Evolutionary conservation across 2,113 vertebrate species (phyloP), one percentile per base, ranked within the genome.

Genomic region (Paramormyrops kingsleyae): DNA sequence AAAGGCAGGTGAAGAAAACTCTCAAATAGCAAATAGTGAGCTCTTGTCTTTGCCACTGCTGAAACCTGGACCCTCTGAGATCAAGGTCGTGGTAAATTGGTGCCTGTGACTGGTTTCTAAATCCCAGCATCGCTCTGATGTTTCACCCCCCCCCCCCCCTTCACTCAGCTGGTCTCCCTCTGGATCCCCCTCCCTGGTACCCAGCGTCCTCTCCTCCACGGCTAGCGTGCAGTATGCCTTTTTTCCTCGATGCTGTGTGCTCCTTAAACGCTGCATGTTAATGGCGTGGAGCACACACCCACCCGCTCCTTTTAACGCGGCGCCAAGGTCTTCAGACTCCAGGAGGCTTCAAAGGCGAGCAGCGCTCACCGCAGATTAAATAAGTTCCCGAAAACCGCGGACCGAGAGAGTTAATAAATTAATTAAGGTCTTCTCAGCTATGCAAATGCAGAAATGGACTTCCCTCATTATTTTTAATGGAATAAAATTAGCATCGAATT

Each of bases 401-500:
- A 74, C 44, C 13, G 87, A 9, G 27, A 42, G 70, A 77, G 74
- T 80, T 90, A 88, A 92, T 91, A 92, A 90, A 92, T 92, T 92
- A 86, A 92, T 91, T 92, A 91, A 90, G 89, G 53, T 74, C 53
- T 91, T 89, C 88, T 91, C 90, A 90, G 88, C 90, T 91, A 89
- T 93, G 91, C 89, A 93, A 94, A 93, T 92, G 87, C 89, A 83
- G 56, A 91, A 70, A 87, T 53, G 84, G 90, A 87, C 87, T 53
- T 86, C 47, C 83, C 59, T 90, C 91, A 80, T 90, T 91, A 89
- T 77, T 89, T 83, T 62, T 91, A 93, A 92, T 91, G 87, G 74
- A 92, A 92, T 89, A 91, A 47, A 90, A 92, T 94, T 92, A 90
- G 59, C 91, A 92, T 92, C 84, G 86, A 89, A 87, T 92, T 89